Evolutionary conservation across 1,140 invertebrate genomes (phyloP), one percentile per base, ranked within the genome.

Genomic region (Oncopodura yosiiana): DNA sequence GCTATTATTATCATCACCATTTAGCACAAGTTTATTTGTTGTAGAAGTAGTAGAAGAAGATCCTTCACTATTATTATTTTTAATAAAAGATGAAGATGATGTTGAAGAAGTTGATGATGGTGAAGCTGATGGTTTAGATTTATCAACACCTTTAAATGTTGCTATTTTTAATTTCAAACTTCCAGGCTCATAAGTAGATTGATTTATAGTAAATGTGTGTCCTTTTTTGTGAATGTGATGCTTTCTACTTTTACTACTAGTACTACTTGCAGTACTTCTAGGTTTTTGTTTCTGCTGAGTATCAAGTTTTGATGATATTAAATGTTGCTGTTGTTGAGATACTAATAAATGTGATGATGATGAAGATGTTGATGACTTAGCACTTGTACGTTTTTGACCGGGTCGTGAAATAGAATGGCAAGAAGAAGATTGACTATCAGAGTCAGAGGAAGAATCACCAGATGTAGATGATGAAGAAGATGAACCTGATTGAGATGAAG

Each of bases 101-200:
- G n/a, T n/a, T n/a, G n/a, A n/a, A n/a, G 8, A 18, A 6, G 8
- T 39, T 39, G 8, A 16, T 49, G 48, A 18, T 37, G 48, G 19
- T 4, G 16, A 4, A 11, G 48, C 6, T 38, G 30, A 19, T 3
- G 34, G 4, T 34, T 6, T 3, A 12, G 16, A 3, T 49, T 30
- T 37, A 29, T 8, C 50, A 5, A 44, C 8, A 6, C 8, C 21
- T 44, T 56, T 51, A 39, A 62, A 49, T 27, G 56, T 49, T 49
- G 61, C 56, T 19, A 62, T 51, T 39, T 54, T 55, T 18, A 62
- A 29, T 41, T 62, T 62, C 19, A 62, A 29, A 38, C 61, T 59
- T 21, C 56, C 61, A 12, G 56, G 48, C 23, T 56, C 49, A 39
- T 56, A 56, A 16, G 46, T 56, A 53, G 42, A 50, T 24, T 18